Evolutionary conservation across 2,113 vertebrate genomes (phyloP), one percentile per base, ranked within the genome.

Genomic region (Dendropsophus ebraccatus): DNA sequence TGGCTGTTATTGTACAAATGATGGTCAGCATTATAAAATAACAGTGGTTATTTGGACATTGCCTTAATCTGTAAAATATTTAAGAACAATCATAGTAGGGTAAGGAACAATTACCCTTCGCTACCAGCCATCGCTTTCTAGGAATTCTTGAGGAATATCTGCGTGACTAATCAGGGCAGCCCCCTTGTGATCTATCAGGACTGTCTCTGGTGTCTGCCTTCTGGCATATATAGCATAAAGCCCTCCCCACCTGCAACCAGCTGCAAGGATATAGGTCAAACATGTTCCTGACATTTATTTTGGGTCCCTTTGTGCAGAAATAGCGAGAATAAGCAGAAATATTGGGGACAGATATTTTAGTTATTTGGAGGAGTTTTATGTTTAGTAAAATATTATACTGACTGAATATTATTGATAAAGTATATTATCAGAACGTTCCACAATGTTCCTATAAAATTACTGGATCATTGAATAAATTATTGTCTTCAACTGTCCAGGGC

Each of bases 191-290:
- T 81, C 56, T 81, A 65, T 28, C 50, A n/a, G 32, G 16, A 21
- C 54, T 79, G 67, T 73, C 67, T 54, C 67, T 54, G 30, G 14
- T 84, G 52, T 45, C 23, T 58, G 50, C 49, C 67, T 45, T 58
- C 82, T 25, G 52, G 30, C 50, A 32, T 52, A 72, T 56, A 73
- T 73, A 35, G 21, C 16, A 67, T 41, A 30, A 14, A 30, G 11
- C 1, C 60, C n/a, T 25, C 60, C 3, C n/a, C 50, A 56, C 47
- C 21, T 56, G 0, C 23, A 49, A n/a, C 41, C 67, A 41, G 47
- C 69, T 75, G 32, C 28, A 75, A 60, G 23, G 56, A 79, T 77
- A 56, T 85, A 60, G 82, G 82, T 84, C 54, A 76, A 16, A 49
- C 6, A 45, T 30, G 62, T 45, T 67, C 60, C n/a, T 30, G 32